These are phyloP conservation scores for Opisthocomus hoazin DNA, from an alignment of 2,113 vertebrate species.

Conservation along the genomic window DNA sequence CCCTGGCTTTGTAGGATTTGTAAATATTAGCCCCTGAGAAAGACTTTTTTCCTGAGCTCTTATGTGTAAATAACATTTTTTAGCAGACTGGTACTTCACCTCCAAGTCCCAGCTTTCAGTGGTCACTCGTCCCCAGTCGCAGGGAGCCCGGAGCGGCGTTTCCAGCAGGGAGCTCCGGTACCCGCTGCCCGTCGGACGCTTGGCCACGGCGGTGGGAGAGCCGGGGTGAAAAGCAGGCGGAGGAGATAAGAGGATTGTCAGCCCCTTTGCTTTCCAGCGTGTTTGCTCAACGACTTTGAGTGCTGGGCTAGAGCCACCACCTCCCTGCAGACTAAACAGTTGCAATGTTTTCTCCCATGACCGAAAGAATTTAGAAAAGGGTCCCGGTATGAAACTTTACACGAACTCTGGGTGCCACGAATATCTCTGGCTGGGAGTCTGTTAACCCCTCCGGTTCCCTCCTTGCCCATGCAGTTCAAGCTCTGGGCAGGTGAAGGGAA, in stretches of 20 bases:
- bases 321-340: constrained; percentile 52
- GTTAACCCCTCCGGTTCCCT: background rate
- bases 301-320: constrained; percentile 25
- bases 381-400: constrained; percentile 26
- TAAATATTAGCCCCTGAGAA: background rate
- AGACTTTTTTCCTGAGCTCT: background rate
- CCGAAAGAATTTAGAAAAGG: constrained; percentile 35
- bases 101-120: fast-evolving
- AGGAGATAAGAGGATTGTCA: constrained; percentile 1
- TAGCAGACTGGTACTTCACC: background rate
- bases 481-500: background rate
- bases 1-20: background rate
- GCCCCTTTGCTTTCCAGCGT: background rate
- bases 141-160: background rate
- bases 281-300: background rate
- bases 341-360: constrained; percentile 39
- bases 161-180: background rate
- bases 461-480: fast-evolving
- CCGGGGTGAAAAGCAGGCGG: background rate
- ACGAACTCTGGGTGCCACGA: background rate
- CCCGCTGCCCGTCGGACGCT: fast-evolving
- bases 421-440: constrained; percentile 12
- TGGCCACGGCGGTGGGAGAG: background rate
- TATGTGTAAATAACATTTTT: background rate
- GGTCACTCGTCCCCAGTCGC: fast-evolving